Base-by-base conservation (phyloP, 2,797 vertebrate genomes). In the Melanitta fusca region DNA sequence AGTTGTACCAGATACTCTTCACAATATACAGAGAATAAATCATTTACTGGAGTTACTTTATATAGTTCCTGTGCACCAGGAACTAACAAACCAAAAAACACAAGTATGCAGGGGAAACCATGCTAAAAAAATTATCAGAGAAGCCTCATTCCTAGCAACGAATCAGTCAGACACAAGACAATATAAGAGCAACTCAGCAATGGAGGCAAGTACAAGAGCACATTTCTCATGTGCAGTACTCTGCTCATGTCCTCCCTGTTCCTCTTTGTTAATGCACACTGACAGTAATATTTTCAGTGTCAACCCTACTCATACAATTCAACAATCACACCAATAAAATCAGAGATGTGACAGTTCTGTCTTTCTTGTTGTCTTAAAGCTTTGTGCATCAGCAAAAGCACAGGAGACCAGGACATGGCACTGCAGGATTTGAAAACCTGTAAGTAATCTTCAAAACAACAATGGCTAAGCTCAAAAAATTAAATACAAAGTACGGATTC, bases 41-140 rank as follows among this genome's bases (percentile, higher is more conserved):
- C 10, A 61, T 51, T 54, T 54, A 78, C 30, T n/a, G 13, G 38
- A 88, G 13, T 25, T 64, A 61, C 4, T 65, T 71, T 8, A 71
- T 2, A 74, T 27, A 2, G 25, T 21, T 11, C 11, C 51, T 39
- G 60, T 51, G 14, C 74, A 61, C 16, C 8, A 66, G 25, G 4
- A 58, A 78, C 14, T 28, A 69, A 73, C 6, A 66, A 82, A 65
- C 18, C 5, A 38, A 25, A 41, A 80, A 41, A 49, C 4, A 3
- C 25, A 69, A 36, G 6, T 41, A 81, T 47, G 34, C 1, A 2
- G n/a, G 80, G 60, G 22, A 88, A 88, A 78, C 51, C 0, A 0
- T 17, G 1, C 15, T 43, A 13, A 43, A 89, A 39, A 41, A 49
- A 43, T 7, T 11, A 57, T 2, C 36, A 87, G 19, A 75, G 25